Conservation (phyloP, 2,888 invertebrate species). For the Nineta flava region DNA sequence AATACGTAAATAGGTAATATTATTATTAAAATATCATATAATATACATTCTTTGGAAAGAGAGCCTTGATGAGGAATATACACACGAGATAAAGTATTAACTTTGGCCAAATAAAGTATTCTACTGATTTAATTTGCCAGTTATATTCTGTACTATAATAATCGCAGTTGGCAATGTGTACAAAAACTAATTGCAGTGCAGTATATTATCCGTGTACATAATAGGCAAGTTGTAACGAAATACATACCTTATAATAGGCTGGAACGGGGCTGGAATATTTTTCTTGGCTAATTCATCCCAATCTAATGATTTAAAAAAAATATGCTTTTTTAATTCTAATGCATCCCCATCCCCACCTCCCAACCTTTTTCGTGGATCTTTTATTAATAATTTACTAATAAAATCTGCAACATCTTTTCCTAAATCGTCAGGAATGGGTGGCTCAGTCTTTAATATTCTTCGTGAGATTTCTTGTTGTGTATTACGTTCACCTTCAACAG, state of each 20-base stretch:
- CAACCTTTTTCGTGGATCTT: constrained; percentile 75
- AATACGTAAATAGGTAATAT: no score
- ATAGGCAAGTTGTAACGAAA: constrained; percentile 19
- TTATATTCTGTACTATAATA: neutral
- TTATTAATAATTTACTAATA: constrained; percentile 67
- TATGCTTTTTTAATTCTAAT: constrained; percentile 74
- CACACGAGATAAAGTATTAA: no score
- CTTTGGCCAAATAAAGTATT: neutral
- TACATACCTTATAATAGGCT: constrained; percentile 42
- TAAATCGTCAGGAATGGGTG: constrained; percentile 75
- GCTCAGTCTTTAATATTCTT: constrained; percentile 75
- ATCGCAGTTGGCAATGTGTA: neutral
- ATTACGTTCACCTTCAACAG: constrained; percentile 86
- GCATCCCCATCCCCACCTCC: constrained; percentile 78
- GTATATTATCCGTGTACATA: no score
- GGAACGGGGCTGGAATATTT: constrained; percentile 72
- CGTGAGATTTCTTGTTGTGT: constrained; percentile 88
- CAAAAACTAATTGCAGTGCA: no score
- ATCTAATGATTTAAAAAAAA: constrained; percentile 71
- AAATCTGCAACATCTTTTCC: constrained; percentile 60
- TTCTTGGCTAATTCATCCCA: constrained; percentile 72
- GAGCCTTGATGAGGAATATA: no score
- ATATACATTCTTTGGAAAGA: no score
- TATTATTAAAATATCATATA: no score
- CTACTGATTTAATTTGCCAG: neutral